Evolutionary conservation across 2,888 invertebrate genomes (phyloP), one percentile per base, ranked within the genome.

Genomic region (Heliconius ismenius): DNA sequence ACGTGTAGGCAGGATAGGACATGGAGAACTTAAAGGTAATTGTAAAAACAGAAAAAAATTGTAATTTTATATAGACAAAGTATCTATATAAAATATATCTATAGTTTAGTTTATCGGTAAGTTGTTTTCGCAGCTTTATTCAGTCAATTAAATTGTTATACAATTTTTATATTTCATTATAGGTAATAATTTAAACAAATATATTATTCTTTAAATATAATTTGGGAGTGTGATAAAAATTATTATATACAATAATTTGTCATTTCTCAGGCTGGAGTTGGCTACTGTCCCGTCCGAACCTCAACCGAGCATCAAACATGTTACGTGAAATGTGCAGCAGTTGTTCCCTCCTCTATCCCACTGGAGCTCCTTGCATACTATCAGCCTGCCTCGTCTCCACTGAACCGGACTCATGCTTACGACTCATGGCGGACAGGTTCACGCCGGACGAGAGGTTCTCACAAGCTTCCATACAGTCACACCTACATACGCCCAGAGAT

Each of bases 341-440:
- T 91, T 99, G 99, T 92, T 95, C 96, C 75, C 95, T 97, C 81
- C 95, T 98, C 91, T 97, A 97, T 90, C 97, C 97, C 21, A 95
- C 95, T 80, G 97, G 97, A 81, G 97, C 96, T 81, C 99, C 99
- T 0, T 97, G 98, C 89, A 98, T 99, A 83, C 95, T 99, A 82
- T 98, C 98, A 82, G 99, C 99, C n/a, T 99, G 99, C 91, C 95
- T 99, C 76, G 98, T 99, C 67, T 98, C 98, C 80, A 95, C 99
- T 78, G 99, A 99, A 92, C 97, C 98, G 65, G 98, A 98, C 91
- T 95, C 96, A 36, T 96, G 96, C 83, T 95, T 99, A 83, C 95
- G 98, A 78, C 95, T 98, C 79, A 98, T 98, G 98, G 97, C 98
- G 26, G 98, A 98, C 93, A 97, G 98, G 36, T 98, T 98, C 92